A percentile compares a stretch with the other conserved stretches of the same genome.
phyloP scores from a whole-genome alignment of 2,797 vertebrate species.

The Peromyscus nudipes region DNA sequence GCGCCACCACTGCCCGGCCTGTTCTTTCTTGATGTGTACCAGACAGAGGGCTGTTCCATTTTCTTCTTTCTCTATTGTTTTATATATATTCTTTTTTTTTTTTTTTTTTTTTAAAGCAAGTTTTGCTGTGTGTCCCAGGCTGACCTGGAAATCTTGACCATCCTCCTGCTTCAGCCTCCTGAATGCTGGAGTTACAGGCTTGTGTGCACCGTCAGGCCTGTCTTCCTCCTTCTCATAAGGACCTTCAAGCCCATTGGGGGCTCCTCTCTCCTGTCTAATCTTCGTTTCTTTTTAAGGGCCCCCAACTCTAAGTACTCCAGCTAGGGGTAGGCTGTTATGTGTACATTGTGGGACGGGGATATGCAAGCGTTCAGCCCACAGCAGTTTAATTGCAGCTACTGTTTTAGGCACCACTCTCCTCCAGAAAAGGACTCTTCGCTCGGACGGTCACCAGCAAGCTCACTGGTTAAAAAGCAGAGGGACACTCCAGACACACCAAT shows the following conservation, averaged over 20 bases:
- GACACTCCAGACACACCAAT: conserved; percentile 90
- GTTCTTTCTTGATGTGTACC: background rate
- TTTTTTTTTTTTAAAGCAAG: too few species aligned
- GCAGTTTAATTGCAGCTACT: background rate
- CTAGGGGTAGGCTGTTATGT: background rate
- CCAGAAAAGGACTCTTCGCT: conserved; percentile 91
- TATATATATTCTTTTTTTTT: too few species aligned
- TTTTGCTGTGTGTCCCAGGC: background rate
- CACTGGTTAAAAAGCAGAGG: conserved; percentile 85
- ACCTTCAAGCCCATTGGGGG: background rate
- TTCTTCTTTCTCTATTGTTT: background rate
- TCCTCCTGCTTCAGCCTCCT: background rate
- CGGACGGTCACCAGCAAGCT: conserved; percentile 82
- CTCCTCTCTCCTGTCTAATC: background rate
- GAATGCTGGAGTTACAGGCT: background rate
- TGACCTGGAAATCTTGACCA: background rate
- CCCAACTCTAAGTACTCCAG: background rate
- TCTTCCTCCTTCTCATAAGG: background rate
- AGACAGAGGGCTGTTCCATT: background rate
- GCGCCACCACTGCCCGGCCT: background rate
- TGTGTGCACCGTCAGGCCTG: background rate
- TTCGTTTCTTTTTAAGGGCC: background rate
- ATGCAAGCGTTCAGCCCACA: background rate
- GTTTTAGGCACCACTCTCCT: conserved; percentile 89
- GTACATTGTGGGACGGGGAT: too few species aligned